Base-by-base conservation (phyloP, 2,113 vertebrate species). In the Spea bombifrons region DNA sequence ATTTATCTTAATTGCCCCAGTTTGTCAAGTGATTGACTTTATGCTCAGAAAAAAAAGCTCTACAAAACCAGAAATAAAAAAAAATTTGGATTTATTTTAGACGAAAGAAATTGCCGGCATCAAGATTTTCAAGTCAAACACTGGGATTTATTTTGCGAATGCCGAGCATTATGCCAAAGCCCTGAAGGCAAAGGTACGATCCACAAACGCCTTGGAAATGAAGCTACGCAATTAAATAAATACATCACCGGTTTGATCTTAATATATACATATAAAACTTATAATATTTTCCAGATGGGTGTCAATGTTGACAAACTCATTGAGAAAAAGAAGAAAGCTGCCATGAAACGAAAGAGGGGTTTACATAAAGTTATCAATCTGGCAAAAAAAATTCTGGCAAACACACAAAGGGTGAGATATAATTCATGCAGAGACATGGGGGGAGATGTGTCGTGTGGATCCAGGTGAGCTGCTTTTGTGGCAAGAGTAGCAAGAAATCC, bases 111-210 rank as follows among this genome's bases (percentile, higher is more conserved):
- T 98, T 74, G 93, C 95, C 0, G 94, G 93, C 0, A 84, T 99
- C 78, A 90, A 96, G 83, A 95, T 99, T 81, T 99, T 99, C 86
- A 92, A 90, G 10, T 98, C 95, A 8, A 95, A 95, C 3, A 90
- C 93, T 50, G 96, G 96, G 0, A 9, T 99, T 71, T 98, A 97
- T 85, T 99, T 97, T 79, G 97, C 97, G 78, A 99, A 99, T 0
- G 95, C 96, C 46, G 97, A 98, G 86, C 84, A 98, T 84, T 99
- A 97, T 0, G 84, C 90, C 0, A 93, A 96, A 0, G 86, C 94
- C 0, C 87, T 99, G 67, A 94, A 91, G 81, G 82, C 90, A 55
- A 96, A 93, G 94, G 97, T 99, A 75, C 86, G 83, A 48, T 48
- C 52, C 17, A 30, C 9, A 5, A 70, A 4, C n/a, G 67, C 0